phyloP scores from a whole-genome alignment of 2,797 vertebrate species.

The Anguilla obscura region DNA sequence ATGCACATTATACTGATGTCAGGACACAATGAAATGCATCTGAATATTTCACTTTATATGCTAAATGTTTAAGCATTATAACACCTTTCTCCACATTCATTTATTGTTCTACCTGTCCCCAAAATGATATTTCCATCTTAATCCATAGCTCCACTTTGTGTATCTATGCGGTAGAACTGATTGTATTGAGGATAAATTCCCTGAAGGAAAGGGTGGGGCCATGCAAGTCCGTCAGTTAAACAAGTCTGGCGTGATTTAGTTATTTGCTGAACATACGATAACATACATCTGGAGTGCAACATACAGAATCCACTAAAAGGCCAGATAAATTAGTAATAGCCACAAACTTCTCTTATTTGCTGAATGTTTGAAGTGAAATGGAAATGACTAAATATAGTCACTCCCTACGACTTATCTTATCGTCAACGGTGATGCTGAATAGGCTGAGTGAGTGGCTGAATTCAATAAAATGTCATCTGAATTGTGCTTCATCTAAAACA shows the following conservation, averaged over 20 bases:
- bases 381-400: background rate
- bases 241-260: background rate
- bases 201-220: background rate
- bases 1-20: background rate
- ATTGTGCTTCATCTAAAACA: background rate
- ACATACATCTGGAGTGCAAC: background rate
- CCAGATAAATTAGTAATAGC: background rate
- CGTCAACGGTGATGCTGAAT: background rate
- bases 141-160: background rate
- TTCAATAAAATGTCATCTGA: background rate
- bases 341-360: background rate
- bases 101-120: background rate
- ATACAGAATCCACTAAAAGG: background rate
- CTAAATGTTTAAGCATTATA: background rate
- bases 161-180: background rate
- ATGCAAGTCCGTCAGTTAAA: background rate
- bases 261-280: background rate
- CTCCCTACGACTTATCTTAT: background rate
- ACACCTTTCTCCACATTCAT: background rate
- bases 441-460: background rate
- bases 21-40: background rate
- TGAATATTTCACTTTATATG: background rate
- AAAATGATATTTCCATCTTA: background rate
- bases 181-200: background rate
- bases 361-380: background rate